Percentiles rank a stretch among this genome's conserved stretches.
Evolutionary conservation across 2,797 vertebrate species (phyloP).

Genomic region (Falco columbarius): DNA sequence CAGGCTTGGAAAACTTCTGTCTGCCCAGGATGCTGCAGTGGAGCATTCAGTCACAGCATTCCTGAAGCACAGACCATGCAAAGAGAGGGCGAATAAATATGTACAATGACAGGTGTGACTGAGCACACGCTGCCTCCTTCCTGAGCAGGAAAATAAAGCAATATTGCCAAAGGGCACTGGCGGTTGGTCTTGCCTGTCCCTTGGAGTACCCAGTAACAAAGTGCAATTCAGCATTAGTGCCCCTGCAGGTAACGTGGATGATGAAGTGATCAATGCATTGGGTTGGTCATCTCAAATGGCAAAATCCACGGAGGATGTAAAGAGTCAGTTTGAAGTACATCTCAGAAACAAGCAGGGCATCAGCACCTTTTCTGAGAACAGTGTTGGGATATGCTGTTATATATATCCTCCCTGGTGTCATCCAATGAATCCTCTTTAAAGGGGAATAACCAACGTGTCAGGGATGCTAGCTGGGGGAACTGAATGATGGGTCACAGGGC

Average conservation of each 20-base stretch:
- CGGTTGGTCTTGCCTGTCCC: neutral
- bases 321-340: neutral
- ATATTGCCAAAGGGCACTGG: neutral
- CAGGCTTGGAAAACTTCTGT: neutral
- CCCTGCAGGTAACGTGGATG: accelerated
- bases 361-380: neutral
- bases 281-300: neutral
- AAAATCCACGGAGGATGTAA: constrained; percentile 18
- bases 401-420: neutral
- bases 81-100: neutral
- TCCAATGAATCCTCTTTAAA: constrained; percentile 33
- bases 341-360: neutral
- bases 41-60: accelerated
- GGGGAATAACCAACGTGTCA: neutral
- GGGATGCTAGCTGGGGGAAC: neutral
- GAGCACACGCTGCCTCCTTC: neutral
- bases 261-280: neutral
- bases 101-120: neutral
- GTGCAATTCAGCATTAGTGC: neutral
- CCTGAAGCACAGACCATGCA: neutral
- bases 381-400: neutral
- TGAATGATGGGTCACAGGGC: neutral
- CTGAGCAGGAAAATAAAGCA: neutral
- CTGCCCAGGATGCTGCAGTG: neutral
- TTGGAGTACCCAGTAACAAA: neutral